Percentiles rank a stretch among this genome's conserved stretches.
Evolutionary conservation across 1,140 invertebrate genomes (phyloP).

Genomic region (Cyphomyrmex costatus): DNA sequence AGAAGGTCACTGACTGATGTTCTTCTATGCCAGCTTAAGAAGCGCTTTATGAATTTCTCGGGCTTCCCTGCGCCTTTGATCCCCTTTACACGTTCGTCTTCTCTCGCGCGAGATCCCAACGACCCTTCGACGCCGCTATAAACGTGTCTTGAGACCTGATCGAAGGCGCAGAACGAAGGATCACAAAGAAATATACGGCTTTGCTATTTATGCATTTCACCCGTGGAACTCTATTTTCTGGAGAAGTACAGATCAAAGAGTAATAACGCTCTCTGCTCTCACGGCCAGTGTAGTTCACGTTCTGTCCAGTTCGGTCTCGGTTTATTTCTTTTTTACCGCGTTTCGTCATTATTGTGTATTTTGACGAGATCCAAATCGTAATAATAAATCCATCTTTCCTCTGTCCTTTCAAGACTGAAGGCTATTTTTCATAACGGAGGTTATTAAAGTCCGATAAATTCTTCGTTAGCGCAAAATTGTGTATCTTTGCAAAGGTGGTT

Average conservation of each 20-base stretch:
- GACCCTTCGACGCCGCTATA: not conserved
- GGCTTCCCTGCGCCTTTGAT: conserved; percentile 64
- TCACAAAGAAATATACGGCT: conserved; percentile 48
- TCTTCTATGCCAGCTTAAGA: conserved; percentile 68
- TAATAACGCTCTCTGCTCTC: conserved; percentile 27
- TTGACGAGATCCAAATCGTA: not conserved
- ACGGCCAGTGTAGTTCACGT: not conserved
- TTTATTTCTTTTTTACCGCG: not conserved
- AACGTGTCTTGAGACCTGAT: conserved; percentile 53
- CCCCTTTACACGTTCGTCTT: conserved; percentile 59
- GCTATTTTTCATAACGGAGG: not conserved
- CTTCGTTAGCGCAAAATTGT: conserved; percentile 23
- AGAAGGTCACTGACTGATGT: conserved; percentile 74
- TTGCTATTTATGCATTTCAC: conserved; percentile 19
- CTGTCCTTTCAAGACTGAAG: not conserved
- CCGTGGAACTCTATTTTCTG: conserved; percentile 33
- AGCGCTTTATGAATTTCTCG: conserved; percentile 76
- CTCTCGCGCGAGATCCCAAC: not conserved
- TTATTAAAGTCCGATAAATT: conserved; percentile 27
- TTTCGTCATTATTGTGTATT: not conserved
- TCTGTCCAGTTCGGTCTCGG: not conserved
- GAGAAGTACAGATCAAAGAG: conserved; percentile 43
- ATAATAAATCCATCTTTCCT: conserved; percentile 7
- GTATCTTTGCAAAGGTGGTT: conserved; percentile 8
- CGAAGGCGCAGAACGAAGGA: conserved; percentile 30